Evolutionary conservation across 2,888 invertebrate genomes (phyloP).

Genomic region (Synanthedon vespiformis): DNA sequence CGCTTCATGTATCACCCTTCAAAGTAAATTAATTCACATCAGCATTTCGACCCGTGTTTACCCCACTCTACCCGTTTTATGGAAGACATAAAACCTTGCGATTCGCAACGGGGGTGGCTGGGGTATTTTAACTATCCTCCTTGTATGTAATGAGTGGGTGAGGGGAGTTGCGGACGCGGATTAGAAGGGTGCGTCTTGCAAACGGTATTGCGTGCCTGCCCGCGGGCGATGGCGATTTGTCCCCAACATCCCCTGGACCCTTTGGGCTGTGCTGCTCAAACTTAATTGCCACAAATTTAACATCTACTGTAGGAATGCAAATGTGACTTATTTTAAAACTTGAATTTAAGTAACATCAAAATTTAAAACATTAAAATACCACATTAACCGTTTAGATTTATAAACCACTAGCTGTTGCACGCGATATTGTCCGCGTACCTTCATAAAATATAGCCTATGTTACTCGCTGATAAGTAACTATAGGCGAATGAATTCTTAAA

Average conservation of each 20-base stretch:
- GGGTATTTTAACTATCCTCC: slow-evolving; percentile 51
- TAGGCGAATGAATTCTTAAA: too few species aligned
- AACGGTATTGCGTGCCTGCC: slow-evolving; percentile 59
- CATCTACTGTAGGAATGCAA: too few species aligned
- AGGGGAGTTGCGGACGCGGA: slow-evolving; percentile 19
- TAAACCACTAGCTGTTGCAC: too few species aligned
- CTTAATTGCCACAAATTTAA: slow-evolving; percentile 3
- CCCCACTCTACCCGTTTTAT: slow-evolving; percentile 5
- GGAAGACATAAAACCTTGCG: slow-evolving; percentile 36
- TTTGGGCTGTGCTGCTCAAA: slow-evolving; percentile 27
- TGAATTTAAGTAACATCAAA: too few species aligned
- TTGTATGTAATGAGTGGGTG: slow-evolving; percentile 59
- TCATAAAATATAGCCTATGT: too few species aligned
- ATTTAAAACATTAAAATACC: too few species aligned
- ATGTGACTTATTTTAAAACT: too few species aligned
- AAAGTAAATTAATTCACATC: background rate
- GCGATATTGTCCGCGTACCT: too few species aligned
- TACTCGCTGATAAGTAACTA: too few species aligned
- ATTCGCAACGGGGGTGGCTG: slow-evolving; percentile 28
- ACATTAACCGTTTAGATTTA: too few species aligned
- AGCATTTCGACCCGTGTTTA: background rate
- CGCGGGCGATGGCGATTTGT: slow-evolving; percentile 61
- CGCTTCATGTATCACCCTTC: background rate
- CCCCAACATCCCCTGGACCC: slow-evolving; percentile 47
- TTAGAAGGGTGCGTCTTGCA: slow-evolving; percentile 67